Evolutionary conservation across 2,888 invertebrate genomes (phyloP).

Genomic region (Capitulum mitella): DNA sequence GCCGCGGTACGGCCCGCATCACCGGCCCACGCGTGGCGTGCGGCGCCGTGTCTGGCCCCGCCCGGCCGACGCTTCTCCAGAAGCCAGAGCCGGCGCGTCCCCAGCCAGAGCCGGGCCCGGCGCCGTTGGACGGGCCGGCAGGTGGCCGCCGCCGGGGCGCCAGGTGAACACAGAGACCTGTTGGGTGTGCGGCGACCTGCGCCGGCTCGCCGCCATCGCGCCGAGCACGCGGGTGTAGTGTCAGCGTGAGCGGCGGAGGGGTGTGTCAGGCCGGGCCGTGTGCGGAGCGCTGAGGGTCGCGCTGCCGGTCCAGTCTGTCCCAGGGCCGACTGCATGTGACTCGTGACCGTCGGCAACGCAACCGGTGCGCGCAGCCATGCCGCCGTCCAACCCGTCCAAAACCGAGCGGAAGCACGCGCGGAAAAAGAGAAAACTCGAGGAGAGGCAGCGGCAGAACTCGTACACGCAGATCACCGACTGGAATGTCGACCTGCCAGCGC

Average conservation of each 20-base stretch:
- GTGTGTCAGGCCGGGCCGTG: too few species aligned
- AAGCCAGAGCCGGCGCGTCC: not conserved
- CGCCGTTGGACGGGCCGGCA: not conserved
- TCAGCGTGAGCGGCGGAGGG: not conserved
- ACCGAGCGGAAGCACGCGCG: conserved; percentile 11
- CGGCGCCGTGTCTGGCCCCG: too few species aligned
- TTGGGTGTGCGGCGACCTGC: not conserved
- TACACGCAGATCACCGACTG: conserved; percentile 18
- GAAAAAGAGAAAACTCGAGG: not conserved
- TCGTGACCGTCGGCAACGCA: not conserved
- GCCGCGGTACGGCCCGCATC: too few species aligned
- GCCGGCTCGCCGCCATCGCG: not conserved
- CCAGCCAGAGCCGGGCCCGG: not conserved
- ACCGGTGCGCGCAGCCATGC: not conserved
- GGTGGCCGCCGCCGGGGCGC: not conserved
- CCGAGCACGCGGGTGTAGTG: not conserved
- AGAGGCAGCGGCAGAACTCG: conserved; percentile 8
- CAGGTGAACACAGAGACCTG: not conserved
- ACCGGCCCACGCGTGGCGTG: too few species aligned
- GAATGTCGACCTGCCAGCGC: not conserved
- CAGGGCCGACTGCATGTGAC: not conserved
- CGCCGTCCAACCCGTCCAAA: not conserved
- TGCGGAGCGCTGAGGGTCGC: not conserved
- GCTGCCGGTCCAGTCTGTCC: not conserved
- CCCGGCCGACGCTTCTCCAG: too few species aligned